These are phyloP conservation scores for Danaus plexippus DNA, from an alignment of 1,140 invertebrate genomes.

Conservation along the genomic window DNA sequence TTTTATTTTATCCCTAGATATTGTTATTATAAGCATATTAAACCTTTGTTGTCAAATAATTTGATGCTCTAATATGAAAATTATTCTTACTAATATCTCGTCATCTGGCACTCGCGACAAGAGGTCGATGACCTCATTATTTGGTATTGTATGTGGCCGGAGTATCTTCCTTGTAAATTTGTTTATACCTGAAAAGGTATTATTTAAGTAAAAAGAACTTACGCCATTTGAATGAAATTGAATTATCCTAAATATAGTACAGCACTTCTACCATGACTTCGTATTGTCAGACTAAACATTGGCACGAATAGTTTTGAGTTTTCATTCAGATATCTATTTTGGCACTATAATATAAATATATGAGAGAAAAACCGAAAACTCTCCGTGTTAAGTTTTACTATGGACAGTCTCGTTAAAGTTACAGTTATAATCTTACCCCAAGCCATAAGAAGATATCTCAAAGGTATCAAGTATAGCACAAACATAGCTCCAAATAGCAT, in stretches of 20 bases:
- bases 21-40: no score
- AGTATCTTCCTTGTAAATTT: slow-evolving; percentile 97
- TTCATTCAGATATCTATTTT: no score
- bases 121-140: slow-evolving; percentile 97
- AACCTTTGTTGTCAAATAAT: no score
- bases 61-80: no score
- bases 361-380: no score
- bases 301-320: no score
- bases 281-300: no score
- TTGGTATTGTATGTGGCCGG: slow-evolving; percentile 94
- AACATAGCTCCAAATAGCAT: slow-evolving; percentile 78
- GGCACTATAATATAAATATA: no score
- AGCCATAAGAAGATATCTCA: slow-evolving; percentile 92
- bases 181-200: slow-evolving; percentile 77
- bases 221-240: neutral
- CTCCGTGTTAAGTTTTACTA: no score
- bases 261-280: no score
- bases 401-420: neutral
- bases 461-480: slow-evolving; percentile 92
- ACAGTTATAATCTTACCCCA: slow-evolving; percentile 80
- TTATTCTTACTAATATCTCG: slow-evolving; percentile 85
- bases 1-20: no score
- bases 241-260: no score
- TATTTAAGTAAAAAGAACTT: slow-evolving; percentile 10
- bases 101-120: slow-evolving; percentile 96